phyloP scores from a whole-genome alignment of 2,113 vertebrate species.

The Otus sunia region DNA sequence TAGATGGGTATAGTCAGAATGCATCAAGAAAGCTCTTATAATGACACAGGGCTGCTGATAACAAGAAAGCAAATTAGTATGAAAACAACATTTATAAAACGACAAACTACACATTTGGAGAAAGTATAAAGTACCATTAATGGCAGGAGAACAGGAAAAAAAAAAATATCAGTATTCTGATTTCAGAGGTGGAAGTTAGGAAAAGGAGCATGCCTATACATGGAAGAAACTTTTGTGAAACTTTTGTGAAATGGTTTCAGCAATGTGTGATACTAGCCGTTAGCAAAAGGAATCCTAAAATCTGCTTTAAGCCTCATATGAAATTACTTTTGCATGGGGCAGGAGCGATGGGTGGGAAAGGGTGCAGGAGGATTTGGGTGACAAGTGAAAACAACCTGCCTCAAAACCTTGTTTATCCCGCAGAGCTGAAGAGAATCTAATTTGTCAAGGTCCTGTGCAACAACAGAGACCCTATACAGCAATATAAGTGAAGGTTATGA shows the following conservation, averaged over 20 bases:
- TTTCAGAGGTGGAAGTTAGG: neutral
- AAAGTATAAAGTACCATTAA: neutral
- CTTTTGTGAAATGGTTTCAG: neutral
- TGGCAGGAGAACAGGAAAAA: neutral
- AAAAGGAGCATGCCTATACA: neutral
- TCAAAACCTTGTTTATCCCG: neutral
- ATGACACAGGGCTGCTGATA: neutral
- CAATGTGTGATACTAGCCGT: neutral
- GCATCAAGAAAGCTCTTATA: neutral
- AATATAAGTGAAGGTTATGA: neutral
- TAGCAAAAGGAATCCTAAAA: neutral
- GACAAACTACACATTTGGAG: neutral
- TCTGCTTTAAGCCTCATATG: neutral
- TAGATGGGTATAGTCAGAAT: neutral
- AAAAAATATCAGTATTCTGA: neutral
- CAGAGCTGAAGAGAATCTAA: neutral
- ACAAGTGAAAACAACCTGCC: neutral
- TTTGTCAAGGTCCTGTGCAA: neutral
- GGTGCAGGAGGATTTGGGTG: neutral
- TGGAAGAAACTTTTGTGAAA: neutral
- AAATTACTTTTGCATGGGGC: neutral
- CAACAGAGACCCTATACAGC: neutral
- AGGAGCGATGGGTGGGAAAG: neutral
- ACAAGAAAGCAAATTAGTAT: neutral
- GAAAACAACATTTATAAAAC: neutral